These are phyloP conservation scores for Abscondita cerata DNA, from an alignment of 2,888 invertebrate species.

Conservation along the genomic window DNA sequence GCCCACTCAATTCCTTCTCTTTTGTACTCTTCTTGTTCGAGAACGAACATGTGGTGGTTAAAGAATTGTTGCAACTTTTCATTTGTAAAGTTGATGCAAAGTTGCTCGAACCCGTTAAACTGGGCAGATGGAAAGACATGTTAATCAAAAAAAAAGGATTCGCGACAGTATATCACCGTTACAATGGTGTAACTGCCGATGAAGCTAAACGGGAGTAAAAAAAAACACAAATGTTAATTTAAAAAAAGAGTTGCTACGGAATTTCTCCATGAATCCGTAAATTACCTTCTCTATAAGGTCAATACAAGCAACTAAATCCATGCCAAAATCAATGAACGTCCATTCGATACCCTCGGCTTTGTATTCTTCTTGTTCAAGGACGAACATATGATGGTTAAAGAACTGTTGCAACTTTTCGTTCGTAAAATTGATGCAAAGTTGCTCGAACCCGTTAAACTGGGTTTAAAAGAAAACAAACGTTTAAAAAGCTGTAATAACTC, in stretches of 20 bases:
- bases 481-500: slow-evolving; percentile 36
- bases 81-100: slow-evolving; percentile 94
- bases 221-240: slow-evolving; percentile 6
- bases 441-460: slow-evolving; percentile 87
- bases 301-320: slow-evolving; percentile 74
- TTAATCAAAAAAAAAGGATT: slow-evolving; percentile 24
- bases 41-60: slow-evolving; percentile 94
- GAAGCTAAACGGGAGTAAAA: background rate
- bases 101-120: slow-evolving; percentile 91
- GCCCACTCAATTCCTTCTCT: slow-evolving; percentile 91
- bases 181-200: slow-evolving; percentile 18
- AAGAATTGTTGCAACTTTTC: slow-evolving; percentile 94
- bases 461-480: slow-evolving; percentile 50
- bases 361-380: slow-evolving; percentile 80
- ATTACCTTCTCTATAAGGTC: slow-evolving; percentile 68
- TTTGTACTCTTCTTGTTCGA: slow-evolving; percentile 93
- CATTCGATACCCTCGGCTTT: slow-evolving; percentile 77
- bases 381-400: slow-evolving; percentile 84
- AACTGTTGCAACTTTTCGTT: slow-evolving; percentile 81
- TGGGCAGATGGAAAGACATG: slow-evolving; percentile 57
- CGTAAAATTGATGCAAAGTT: slow-evolving; percentile 81
- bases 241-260: background rate
- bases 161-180: slow-evolving; percentile 26
- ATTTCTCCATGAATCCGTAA: slow-evolving; percentile 18
- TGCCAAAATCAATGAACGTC: slow-evolving; percentile 81